Percentiles rank a stretch among this genome's conserved stretches.
These are phyloP conservation scores for Gadopsis bispinosus DNA, from an alignment of 2,797 vertebrate genomes.

Conservation along the genomic window DNA sequence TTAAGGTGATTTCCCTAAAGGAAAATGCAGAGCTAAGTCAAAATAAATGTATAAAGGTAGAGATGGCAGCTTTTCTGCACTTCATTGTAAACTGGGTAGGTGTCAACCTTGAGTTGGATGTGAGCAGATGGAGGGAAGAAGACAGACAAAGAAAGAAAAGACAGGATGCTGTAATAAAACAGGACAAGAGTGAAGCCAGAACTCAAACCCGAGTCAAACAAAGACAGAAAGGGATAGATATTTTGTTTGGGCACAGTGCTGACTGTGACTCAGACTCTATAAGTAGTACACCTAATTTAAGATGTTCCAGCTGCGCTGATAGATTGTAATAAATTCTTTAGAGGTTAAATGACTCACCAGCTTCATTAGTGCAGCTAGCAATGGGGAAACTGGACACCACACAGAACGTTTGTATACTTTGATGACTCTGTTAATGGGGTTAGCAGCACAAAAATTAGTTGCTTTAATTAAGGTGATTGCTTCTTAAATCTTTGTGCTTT, in stretches of 20 bases:
- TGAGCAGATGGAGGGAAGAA: not conserved
- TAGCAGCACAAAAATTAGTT: conserved; percentile 27
- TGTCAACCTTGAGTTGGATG: conserved; percentile 61
- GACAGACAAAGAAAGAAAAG: conserved; percentile 1
- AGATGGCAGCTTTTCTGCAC: conserved; percentile 15
- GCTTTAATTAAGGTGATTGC: conserved; percentile 48
- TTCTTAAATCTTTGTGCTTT: conserved; percentile 39
- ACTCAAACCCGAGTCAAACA: conserved; percentile 36
- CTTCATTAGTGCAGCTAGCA: conserved; percentile 62
- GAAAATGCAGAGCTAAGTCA: conserved; percentile 10
- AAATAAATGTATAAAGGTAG: conserved; percentile 8
- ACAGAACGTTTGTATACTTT: conserved; percentile 39
- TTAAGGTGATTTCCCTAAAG: not conserved
- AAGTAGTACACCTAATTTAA: conserved; percentile 51
- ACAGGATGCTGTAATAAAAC: conserved; percentile 7
- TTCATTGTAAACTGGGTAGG: conserved; percentile 35
- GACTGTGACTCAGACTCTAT: conserved; percentile 54
- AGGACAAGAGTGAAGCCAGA: conserved; percentile 17
- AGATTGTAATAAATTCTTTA: conserved; percentile 59
- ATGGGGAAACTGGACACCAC: conserved; percentile 51
- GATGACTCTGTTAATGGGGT: conserved; percentile 40
- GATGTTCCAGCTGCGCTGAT: conserved; percentile 51
- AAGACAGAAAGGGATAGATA: conserved; percentile 8
- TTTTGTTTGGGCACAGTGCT: conserved; percentile 36
- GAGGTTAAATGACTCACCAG: conserved; percentile 69